Conservation (phyloP, 2,113 vertebrate genomes). For the Megaleporinus macrocephalus region DNA sequence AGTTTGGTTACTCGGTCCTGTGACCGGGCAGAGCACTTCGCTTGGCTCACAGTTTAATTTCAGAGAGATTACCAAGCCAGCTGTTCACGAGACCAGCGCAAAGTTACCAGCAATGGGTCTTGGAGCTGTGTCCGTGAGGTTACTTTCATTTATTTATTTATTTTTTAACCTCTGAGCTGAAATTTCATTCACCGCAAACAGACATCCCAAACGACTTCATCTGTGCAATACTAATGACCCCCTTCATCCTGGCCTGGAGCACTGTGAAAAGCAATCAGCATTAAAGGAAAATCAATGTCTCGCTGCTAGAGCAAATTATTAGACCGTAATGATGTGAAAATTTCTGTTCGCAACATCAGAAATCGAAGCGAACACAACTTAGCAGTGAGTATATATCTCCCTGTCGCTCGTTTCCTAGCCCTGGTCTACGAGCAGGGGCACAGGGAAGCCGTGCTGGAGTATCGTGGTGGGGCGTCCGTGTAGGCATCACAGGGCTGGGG, state of each 20-base stretch:
- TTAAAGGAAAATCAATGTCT: conserved; percentile 10
- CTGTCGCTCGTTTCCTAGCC: not conserved
- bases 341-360: not conserved
- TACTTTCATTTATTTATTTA: no score
- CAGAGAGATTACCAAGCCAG: conserved; percentile 52
- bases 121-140: no score
- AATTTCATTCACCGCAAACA: conserved; percentile 2
- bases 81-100: conserved; percentile 26
- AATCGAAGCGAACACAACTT: not conserved
- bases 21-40: conserved; percentile 11
- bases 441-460: not conserved
- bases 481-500: conserved; percentile 10
- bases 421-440: conserved; percentile 23
- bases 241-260: not conserved
- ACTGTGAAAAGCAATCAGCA: conserved; percentile 22
- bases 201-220: conserved; percentile 1
- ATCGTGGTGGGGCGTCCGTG: not conserved
- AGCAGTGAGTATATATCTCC: not conserved
- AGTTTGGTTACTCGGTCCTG: conserved; percentile 16
- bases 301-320: conserved; percentile 11
- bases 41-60: conserved; percentile 45
- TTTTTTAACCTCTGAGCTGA: not conserved
- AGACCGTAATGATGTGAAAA: conserved; percentile 18
- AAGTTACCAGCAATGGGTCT: conserved; percentile 11
- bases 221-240: conserved; percentile 7